Evolutionary conservation across 2,888 invertebrate genomes (phyloP).

Genomic region (Phania funesta): DNA sequence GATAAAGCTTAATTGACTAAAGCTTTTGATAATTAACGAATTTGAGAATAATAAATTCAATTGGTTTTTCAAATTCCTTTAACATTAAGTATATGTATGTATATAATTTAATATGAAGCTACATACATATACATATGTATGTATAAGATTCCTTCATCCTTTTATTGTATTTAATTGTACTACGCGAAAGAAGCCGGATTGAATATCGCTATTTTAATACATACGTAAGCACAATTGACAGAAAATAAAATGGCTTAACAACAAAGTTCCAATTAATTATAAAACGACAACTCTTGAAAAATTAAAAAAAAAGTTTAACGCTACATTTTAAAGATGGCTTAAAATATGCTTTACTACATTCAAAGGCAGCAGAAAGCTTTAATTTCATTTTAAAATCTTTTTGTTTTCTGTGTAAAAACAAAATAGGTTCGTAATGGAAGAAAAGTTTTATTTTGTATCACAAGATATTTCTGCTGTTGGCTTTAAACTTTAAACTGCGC

Average conservation of each 20-base stretch:
- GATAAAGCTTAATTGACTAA: neutral
- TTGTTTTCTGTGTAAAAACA: conserved; percentile 23
- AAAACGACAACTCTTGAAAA: conserved; percentile 68
- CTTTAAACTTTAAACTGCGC: conserved; percentile 68
- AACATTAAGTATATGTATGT: too few relatives aligned
- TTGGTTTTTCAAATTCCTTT: too few relatives aligned
- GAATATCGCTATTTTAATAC: conserved; percentile 53
- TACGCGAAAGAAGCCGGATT: conserved; percentile 11
- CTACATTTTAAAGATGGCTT: conserved; percentile 78
- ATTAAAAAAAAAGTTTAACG: conserved; percentile 52
- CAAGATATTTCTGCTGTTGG: conserved; percentile 73
- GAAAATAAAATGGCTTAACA: conserved; percentile 45
- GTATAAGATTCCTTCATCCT: too few relatives aligned
- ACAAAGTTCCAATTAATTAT: conserved; percentile 50
- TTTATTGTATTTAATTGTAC: too few relatives aligned
- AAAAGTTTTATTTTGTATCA: conserved; percentile 69
- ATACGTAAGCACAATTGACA: conserved; percentile 69
- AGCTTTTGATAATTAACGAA: neutral
- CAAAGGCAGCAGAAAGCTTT: conserved; percentile 75
- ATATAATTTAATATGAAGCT: too few relatives aligned
- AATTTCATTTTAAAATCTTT: conserved; percentile 72
- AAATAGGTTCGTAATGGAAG: conserved; percentile 68
- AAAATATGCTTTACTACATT: conserved; percentile 81
- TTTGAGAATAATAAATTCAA: neutral
- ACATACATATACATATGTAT: too few relatives aligned